phyloP scores from a whole-genome alignment of 2,888 invertebrate species.

The Anaspis maculata region DNA sequence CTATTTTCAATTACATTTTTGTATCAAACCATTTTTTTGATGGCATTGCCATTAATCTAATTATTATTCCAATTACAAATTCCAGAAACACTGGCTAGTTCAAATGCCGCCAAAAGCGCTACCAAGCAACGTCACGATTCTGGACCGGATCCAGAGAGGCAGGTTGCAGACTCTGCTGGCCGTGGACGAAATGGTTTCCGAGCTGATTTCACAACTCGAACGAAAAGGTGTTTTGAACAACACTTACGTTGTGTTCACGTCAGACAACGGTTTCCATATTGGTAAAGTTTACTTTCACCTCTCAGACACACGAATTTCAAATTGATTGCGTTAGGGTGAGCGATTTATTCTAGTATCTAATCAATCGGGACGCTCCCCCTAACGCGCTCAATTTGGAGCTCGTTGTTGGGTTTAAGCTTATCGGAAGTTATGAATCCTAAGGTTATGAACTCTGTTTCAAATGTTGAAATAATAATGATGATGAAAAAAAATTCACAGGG shows the following conservation, averaged over 20 bases:
- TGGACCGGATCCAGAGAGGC: constrained; percentile 64
- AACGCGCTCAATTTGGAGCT: no score
- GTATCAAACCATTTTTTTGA: no score
- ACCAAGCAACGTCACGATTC: constrained; percentile 48
- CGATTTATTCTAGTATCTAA: no score
- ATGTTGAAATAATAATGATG: no score
- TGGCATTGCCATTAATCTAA: not conserved
- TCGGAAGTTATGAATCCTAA: no score
- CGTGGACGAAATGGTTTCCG: constrained; percentile 76
- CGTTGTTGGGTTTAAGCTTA: no score
- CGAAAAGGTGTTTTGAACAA: constrained; percentile 50
- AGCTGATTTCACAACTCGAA: constrained; percentile 52
- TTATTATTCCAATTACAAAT: constrained; percentile 14
- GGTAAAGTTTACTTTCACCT: constrained; percentile 49
- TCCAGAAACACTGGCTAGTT: constrained; percentile 84
- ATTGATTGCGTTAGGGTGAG: no score
- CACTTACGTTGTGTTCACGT: constrained; percentile 77
- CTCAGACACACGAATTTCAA: not conserved
- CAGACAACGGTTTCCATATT: constrained; percentile 88
- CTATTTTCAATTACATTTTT: no score
- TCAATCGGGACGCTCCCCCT: no score
- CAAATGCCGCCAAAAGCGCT: constrained; percentile 60
- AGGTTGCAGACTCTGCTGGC: constrained; percentile 76
- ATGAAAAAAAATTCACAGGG: no score
- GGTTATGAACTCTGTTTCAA: no score